phyloP scores from a whole-genome alignment of 2,113 vertebrate species.

The Bos indicus region DNA sequence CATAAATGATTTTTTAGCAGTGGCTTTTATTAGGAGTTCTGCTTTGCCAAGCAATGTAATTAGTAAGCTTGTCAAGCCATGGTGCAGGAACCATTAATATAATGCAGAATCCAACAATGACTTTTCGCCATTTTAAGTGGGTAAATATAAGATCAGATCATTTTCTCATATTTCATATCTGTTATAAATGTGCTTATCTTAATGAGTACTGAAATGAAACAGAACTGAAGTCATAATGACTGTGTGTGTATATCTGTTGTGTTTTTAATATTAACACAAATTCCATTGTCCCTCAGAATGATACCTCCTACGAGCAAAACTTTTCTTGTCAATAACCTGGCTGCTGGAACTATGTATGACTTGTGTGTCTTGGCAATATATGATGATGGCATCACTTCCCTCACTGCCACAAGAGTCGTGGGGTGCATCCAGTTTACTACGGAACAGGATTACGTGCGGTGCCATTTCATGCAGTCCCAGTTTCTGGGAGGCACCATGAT shows the following conservation, averaged over 20 bases:
- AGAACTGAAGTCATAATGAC: background rate
- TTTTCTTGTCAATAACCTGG: slow-evolving; percentile 98
- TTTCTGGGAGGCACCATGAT: slow-evolving; percentile 99
- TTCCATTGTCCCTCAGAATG: slow-evolving; percentile 88
- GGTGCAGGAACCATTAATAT: background rate
- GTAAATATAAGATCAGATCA: slow-evolving; percentile 20
- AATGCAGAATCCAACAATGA: background rate
- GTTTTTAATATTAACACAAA: slow-evolving; percentile 41
- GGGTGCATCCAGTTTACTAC: slow-evolving; percentile 98
- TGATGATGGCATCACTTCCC: slow-evolving; percentile 95
- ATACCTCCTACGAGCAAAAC: slow-evolving; percentile 98
- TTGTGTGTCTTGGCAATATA: slow-evolving; percentile 98
- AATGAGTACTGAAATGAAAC: slow-evolving; percentile 4
- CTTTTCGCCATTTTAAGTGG: background rate
- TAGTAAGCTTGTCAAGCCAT: slow-evolving; percentile 18
- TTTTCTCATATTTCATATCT: slow-evolving; percentile 12
- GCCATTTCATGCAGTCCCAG: slow-evolving; percentile 99
- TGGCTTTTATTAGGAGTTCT: slow-evolving; percentile 30
- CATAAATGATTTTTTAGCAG: slow-evolving; percentile 40
- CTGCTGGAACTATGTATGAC: slow-evolving; percentile 94
- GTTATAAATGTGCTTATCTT: slow-evolving; percentile 38
- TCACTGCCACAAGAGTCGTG: slow-evolving; percentile 96
- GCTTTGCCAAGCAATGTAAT: background rate
- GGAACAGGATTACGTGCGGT: slow-evolving; percentile 96
- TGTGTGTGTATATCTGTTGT: background rate